These are phyloP conservation scores for human DNA, from an alignment of 2,113 vertebrate species.

Conservation along the genomic window GRCh38 chr9:18536001-18536500, in stretches of 20 bases:
- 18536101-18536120: constrained; percentile 27
- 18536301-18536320: neutral
- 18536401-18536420: neutral
- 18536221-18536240: neutral
- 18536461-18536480: neutral
- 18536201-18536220: constrained; percentile 16
- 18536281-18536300: neutral
- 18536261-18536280: neutral
- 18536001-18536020: constrained; percentile 48
- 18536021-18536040: constrained; percentile 54
- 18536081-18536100: neutral
- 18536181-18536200: constrained; percentile 43
- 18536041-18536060: constrained; percentile 62
- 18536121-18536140: constrained; percentile 10
- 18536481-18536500: neutral
- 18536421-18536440: neutral
- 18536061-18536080: constrained; percentile 55
- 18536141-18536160: constrained; percentile 38
- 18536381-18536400: neutral
- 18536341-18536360: neutral
- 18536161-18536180: constrained; percentile 48
- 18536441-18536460: neutral
- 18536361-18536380: neutral
- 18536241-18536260: neutral
- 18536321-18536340: neutral